Evolutionary conservation across 2,888 invertebrate genomes (phyloP).

Genomic region (Xestia ashworthii): DNA sequence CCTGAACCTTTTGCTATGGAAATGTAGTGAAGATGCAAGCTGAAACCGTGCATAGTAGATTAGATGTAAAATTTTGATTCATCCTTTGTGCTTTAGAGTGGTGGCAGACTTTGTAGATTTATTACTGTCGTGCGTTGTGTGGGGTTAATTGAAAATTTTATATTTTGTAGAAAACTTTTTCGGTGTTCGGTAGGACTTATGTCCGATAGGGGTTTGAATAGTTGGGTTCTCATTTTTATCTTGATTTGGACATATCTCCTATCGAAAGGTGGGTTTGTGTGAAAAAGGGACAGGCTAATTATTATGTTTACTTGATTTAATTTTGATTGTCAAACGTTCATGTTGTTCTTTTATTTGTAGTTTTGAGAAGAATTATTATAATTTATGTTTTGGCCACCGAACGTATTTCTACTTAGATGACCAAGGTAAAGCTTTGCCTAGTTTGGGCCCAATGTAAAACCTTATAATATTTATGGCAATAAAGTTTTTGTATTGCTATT

Average conservation of each 20-base stretch:
- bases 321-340: too few relatives aligned
- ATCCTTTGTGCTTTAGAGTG: constrained; percentile 67
- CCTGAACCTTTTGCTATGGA: constrained; percentile 77
- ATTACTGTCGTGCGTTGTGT: constrained; percentile 22
- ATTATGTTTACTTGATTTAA: too few relatives aligned
- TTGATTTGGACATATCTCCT: background rate
- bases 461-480: too few relatives aligned
- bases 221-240: background rate
- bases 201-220: background rate
- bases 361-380: too few relatives aligned
- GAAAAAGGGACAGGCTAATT: background rate
- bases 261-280: background rate
- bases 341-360: too few relatives aligned
- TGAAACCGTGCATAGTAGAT: constrained; percentile 74
- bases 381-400: too few relatives aligned
- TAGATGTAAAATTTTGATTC: constrained; percentile 80
- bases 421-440: too few relatives aligned
- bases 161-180: background rate
- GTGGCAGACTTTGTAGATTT: constrained; percentile 49
- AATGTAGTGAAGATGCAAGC: constrained; percentile 76
- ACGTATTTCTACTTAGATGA: too few relatives aligned
- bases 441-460: too few relatives aligned
- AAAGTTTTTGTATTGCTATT: too few relatives aligned
- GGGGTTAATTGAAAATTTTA: constrained; percentile 33
- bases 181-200: background rate